Evolutionary conservation across 53 echinoderm and acorn worm species (phyloP).

Genomic region (Holothuria leucospilota): DNA sequence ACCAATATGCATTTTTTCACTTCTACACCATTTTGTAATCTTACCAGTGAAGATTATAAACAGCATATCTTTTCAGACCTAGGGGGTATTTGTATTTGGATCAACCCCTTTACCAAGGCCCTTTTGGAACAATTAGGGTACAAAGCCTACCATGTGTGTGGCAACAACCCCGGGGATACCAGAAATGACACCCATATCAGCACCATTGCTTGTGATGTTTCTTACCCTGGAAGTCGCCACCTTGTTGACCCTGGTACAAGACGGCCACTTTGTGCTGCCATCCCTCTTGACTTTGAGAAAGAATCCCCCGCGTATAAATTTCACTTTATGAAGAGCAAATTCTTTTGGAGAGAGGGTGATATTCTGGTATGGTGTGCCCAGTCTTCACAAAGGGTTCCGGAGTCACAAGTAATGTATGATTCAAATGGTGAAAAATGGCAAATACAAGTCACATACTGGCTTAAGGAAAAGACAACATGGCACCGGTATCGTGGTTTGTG

Average conservation of each 20-base stretch:
- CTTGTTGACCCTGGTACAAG: constrained; percentile 36
- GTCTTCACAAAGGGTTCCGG: neutral
- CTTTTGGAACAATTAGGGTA: neutral
- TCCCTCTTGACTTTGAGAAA: constrained; percentile 39
- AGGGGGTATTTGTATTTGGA: neutral
- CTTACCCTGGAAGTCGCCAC: constrained; percentile 33
- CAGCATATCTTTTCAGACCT: neutral
- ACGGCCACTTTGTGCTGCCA: constrained; percentile 31
- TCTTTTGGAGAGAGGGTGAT: neutral
- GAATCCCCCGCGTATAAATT: constrained; percentile 29
- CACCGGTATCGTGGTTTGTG: neutral
- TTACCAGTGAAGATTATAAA: neutral
- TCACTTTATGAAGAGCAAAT: constrained; percentile 36
- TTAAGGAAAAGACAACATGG: constrained; percentile 17
- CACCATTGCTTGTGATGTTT: constrained; percentile 10
- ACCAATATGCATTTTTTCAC: neutral
- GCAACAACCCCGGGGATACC: constrained; percentile 8
- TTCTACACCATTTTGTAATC: neutral
- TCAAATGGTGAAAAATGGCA: constrained; percentile 6
- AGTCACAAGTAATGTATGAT: constrained; percentile 10
- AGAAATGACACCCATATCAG: constrained; percentile 23
- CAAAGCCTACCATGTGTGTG: constrained; percentile 14
- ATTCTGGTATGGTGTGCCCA: constrained; percentile 9
- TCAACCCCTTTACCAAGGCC: neutral
- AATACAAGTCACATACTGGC: constrained; percentile 9